Evolutionary conservation across 2,797 vertebrate genomes (phyloP).

Genomic region (Helicolenus hilgendorfi): DNA sequence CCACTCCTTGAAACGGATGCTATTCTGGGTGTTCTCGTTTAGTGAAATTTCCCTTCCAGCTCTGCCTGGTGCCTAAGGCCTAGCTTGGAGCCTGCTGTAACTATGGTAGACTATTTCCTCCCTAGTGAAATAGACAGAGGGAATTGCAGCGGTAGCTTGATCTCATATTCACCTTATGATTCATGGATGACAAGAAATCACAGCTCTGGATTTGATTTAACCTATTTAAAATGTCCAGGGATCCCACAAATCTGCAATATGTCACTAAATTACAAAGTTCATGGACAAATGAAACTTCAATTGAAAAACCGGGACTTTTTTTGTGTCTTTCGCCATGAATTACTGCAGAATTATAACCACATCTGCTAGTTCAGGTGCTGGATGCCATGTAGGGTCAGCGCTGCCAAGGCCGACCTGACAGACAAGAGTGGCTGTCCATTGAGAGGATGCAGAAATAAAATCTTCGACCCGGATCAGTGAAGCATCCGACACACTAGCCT

Average conservation of each 20-base stretch:
- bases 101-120: slow-evolving; percentile 56
- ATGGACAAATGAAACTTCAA: background rate
- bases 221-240: slow-evolving; percentile 14
- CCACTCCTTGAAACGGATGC: slow-evolving; percentile 33
- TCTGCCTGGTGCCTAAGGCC: slow-evolving; percentile 66
- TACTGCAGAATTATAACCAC: background rate
- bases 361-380: slow-evolving; percentile 48
- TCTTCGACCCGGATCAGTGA: slow-evolving; percentile 84
- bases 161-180: slow-evolving; percentile 58
- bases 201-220: slow-evolving; percentile 13
- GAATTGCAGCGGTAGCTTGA: slow-evolving; percentile 55
- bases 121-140: slow-evolving; percentile 39
- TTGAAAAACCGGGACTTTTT: background rate
- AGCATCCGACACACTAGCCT: slow-evolving; percentile 82
- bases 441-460: slow-evolving; percentile 79
- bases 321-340: background rate
- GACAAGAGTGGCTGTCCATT: slow-evolving; percentile 59
- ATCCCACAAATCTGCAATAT: background rate
- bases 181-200: slow-evolving; percentile 52
- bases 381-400: slow-evolving; percentile 48
- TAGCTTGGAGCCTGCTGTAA: slow-evolving; percentile 65
- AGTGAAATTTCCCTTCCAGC: slow-evolving; percentile 59
- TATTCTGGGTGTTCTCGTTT: slow-evolving; percentile 59
- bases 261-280: slow-evolving; percentile 1
- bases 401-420: slow-evolving; percentile 71